Conservation (phyloP, 2,797 vertebrate genomes). For the Hyperoplus lanceolatus region DNA sequence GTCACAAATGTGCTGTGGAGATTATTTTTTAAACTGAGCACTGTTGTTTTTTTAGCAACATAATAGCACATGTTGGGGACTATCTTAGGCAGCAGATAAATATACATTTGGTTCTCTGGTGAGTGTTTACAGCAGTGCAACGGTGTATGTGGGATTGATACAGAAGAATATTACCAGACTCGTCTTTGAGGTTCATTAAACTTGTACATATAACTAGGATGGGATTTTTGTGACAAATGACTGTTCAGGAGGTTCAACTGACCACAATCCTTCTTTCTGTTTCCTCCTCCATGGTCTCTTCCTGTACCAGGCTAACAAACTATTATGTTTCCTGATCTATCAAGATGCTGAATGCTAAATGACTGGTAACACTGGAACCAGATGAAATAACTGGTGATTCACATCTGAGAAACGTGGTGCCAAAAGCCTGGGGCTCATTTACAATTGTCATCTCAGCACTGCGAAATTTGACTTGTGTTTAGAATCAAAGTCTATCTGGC, state of each 20-base stretch:
- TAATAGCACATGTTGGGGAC: neutral
- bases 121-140: neutral
- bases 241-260: slow-evolving; percentile 43
- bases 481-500: slow-evolving; percentile 9
- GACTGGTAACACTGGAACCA: slow-evolving; percentile 60
- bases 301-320: slow-evolving; percentile 69
- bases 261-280: slow-evolving; percentile 68
- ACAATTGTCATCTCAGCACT: slow-evolving; percentile 26
- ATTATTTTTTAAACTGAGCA: neutral
- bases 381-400: slow-evolving; percentile 68
- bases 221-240: slow-evolving; percentile 41
- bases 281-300: slow-evolving; percentile 54
- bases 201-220: neutral
- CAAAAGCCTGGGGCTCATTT: slow-evolving; percentile 44
- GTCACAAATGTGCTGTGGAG: neutral
- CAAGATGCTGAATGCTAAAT: slow-evolving; percentile 59
- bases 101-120: neutral
- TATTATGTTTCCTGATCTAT: slow-evolving; percentile 72
- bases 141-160: neutral
- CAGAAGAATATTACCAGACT: neutral
- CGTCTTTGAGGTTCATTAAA: neutral
- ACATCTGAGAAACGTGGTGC: slow-evolving; percentile 53
- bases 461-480: slow-evolving; percentile 9
- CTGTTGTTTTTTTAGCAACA: neutral
- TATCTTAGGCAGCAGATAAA: neutral